A percentile compares a stretch with the other conserved stretches of the same genome.
Evolutionary conservation across 2,888 invertebrate species (phyloP).

Genomic region (Latrodectus elegans): DNA sequence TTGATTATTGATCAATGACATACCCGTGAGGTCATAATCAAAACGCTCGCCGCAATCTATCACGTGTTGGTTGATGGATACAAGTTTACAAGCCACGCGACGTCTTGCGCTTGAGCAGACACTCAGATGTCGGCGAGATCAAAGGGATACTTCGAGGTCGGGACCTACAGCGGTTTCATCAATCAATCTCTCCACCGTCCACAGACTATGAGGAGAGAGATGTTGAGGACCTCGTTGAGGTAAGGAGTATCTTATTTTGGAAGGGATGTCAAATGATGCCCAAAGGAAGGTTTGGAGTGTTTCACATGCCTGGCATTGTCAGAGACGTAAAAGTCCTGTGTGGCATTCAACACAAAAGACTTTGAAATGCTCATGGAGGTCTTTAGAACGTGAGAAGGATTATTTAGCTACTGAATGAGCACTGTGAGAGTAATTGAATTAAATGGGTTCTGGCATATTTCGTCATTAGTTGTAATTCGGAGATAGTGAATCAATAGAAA

Average conservation of each 20-base stretch:
- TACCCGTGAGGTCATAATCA: too few species aligned
- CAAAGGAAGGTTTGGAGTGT: neutral
- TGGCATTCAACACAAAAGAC: neutral
- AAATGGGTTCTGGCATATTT: too few species aligned
- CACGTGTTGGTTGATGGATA: constrained; percentile 1
- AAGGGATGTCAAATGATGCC: too few species aligned
- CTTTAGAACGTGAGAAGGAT: neutral
- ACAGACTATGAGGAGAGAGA: neutral
- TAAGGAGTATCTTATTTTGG: neutral
- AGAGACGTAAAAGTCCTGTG: neutral
- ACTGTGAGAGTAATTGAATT: too few species aligned
- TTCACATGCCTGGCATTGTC: neutral
- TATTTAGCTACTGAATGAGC: too few species aligned
- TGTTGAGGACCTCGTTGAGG: neutral
- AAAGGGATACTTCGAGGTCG: constrained; percentile 6
- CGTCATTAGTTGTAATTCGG: too few species aligned
- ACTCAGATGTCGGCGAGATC: constrained; percentile 20
- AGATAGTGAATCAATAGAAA: too few species aligned
- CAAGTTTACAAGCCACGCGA: constrained; percentile 3
- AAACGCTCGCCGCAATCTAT: too few species aligned
- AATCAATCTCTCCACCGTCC: neutral
- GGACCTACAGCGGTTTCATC: constrained; percentile 2
- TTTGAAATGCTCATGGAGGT: neutral
- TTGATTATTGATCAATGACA: too few species aligned
- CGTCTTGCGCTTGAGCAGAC: neutral